Evolutionary conservation across 2,888 invertebrate species (phyloP).

Genomic region (Bibio marci): DNA sequence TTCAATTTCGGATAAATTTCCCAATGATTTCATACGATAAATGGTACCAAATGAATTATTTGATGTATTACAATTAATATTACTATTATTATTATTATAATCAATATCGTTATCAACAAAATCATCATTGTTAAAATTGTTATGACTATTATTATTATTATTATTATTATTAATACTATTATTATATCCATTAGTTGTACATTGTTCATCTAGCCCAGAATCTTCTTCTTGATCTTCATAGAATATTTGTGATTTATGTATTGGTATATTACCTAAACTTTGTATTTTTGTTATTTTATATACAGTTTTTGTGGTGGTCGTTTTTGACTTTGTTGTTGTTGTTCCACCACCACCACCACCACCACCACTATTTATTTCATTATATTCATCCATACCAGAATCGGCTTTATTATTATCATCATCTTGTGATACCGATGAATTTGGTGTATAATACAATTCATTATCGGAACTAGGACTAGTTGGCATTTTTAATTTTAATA

Average conservation of each 20-base stretch:
- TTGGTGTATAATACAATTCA: conserved; percentile 24
- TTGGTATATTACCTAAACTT: conserved; percentile 5
- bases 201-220: conserved; percentile 27
- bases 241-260: not conserved
- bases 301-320: not conserved
- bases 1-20: conserved; percentile 20
- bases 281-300: conserved; percentile 6
- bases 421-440: conserved; percentile 16
- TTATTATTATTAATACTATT: not conserved
- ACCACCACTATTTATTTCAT: not conserved
- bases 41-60: conserved; percentile 11
- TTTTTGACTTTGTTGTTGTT: no score
- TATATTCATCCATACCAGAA: conserved; percentile 19
- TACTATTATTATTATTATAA: not conserved
- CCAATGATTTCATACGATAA: conserved; percentile 26
- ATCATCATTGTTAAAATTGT: not conserved
- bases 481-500: conserved; percentile 9
- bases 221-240: conserved; percentile 16
- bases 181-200: conserved; percentile 8
- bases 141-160: not conserved
- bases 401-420: conserved; percentile 14
- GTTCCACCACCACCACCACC: conserved; percentile 8
- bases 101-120: not conserved
- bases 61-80: conserved; percentile 17
- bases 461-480: conserved; percentile 6